Conservation (phyloP, 2,113 vertebrate species). For the Nipponia nippon region DNA sequence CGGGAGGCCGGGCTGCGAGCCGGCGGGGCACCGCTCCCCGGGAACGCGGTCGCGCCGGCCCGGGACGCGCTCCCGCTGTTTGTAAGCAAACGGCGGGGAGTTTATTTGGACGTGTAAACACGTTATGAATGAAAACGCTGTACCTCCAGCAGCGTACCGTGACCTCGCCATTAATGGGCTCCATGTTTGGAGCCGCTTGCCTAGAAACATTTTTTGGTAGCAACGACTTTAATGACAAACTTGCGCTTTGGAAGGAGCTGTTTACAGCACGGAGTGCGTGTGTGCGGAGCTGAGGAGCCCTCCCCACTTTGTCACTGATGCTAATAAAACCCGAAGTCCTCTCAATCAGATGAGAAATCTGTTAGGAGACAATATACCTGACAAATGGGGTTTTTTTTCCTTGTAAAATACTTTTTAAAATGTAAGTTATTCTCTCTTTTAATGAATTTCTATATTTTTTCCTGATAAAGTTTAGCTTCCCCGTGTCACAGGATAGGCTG, state of each 20-base stretch:
- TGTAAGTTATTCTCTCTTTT: not conserved
- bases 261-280: not conserved
- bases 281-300: not conserved
- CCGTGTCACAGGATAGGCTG: fast-evolving
- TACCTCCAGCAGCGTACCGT: not conserved
- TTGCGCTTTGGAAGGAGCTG: not conserved
- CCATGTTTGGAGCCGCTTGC: not conserved
- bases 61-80: not conserved
- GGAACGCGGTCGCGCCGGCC: too few species aligned
- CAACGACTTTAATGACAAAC: not conserved
- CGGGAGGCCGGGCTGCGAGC: not conserved
- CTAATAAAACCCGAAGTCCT: not conserved
- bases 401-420: not conserved
- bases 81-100: not conserved
- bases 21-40: not conserved
- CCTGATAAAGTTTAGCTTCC: not conserved
- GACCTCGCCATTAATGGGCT: fast-evolving
- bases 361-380: not conserved
- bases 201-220: not conserved
- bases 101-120: fast-evolving
- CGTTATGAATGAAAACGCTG: fast-evolving
- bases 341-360: not conserved
- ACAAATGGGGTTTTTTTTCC: too few species aligned
- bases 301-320: not conserved
- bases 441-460: not conserved